Base-by-base conservation (phyloP, 2,113 vertebrate genomes). In the Athene cunicularia region DNA sequence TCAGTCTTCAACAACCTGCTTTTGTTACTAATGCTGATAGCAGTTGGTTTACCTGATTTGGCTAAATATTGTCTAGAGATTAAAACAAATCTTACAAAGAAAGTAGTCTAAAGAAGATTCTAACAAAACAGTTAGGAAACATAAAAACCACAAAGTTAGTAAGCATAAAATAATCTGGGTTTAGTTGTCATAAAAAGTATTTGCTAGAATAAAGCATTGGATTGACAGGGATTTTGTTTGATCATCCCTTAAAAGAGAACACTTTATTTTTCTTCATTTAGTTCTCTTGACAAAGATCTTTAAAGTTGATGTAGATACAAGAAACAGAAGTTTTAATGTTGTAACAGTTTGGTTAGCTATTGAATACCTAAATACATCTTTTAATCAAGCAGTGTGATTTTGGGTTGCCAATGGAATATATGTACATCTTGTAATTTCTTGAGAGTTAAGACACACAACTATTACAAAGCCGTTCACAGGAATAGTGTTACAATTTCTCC, bases 201-300 rank as follows among this genome's bases (percentile, higher is more conserved):
- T 87, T 90, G 16, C 49, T 91, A 72, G 70, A 82, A 35, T 49
- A 85, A 84, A 33, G 24, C 8, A 55, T 32, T 79, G 37, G 21
- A 63, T 83, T 88, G 12, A 66, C 67, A 66, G 59, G 35, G 53
- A 39, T 85, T 93, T 88, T 74, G 8, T 49, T 83, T 56, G 53
- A 30, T 68, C 63, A 59, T 59, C 90, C 28, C 14, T 35, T 87
- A 50, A 62, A 88, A 92, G 27, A 74, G 17, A 37, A 45, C 24
- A 37, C 6, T 50, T 35, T 47, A 35, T 52, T 86, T 4, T 4
- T 85, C 55, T 49, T 75, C 5, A 8, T 74, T 66, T 95, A 79
- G 50, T 87, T 93, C 60, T 93, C 32, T 66, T 90, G 55, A 74
- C 52, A 80, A 58, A 85, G 79, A 41, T 88, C 30, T 74, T 95